Percentiles rank a stretch among this genome's conserved stretches.
Evolutionary conservation across 2,888 invertebrate species (phyloP).

Genomic region (Asteroscopus sphinx): DNA sequence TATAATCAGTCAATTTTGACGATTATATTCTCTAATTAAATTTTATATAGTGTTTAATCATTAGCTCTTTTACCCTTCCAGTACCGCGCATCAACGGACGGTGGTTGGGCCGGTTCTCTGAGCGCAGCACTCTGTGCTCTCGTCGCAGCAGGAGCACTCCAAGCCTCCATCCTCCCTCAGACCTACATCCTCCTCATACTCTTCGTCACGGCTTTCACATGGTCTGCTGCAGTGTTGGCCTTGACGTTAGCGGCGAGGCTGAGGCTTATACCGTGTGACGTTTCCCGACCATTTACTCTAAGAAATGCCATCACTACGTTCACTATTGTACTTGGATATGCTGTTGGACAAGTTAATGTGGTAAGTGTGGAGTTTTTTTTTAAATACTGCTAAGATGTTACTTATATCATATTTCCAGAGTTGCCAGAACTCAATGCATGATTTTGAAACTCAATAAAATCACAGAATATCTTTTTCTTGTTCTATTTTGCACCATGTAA

Average conservation of each 20-base stretch:
- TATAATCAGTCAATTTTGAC: no score
- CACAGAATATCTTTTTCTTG: no score
- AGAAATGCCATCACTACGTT: conserved; percentile 96
- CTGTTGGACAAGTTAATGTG: conserved; percentile 97
- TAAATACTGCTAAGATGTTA: no score
- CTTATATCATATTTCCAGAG: no score
- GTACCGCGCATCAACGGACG: conserved; percentile 96
- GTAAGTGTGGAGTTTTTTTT: conserved; percentile 93
- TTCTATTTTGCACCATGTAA: no score
- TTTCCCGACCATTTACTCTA: conserved; percentile 95
- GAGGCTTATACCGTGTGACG: conserved; percentile 96
- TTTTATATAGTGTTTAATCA: not conserved
- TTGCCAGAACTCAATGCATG: no score
- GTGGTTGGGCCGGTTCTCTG: conserved; percentile 95
- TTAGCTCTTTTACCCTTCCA: conserved; percentile 73
- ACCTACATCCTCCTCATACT: conserved; percentile 95
- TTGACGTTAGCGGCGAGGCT: conserved; percentile 95
- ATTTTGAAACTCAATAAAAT: no score
- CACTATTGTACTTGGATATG: conserved; percentile 95
- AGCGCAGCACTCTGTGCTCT: conserved; percentile 94
- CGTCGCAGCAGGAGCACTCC: conserved; percentile 94
- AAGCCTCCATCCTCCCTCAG: conserved; percentile 94
- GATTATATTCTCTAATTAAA: no score
- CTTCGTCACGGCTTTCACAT: conserved; percentile 96
- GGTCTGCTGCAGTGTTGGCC: conserved; percentile 96